Percentiles rank a stretch among this genome's conserved stretches.
These are phyloP conservation scores for Plutella xylostella DNA, from an alignment of 2,888 invertebrate species.

Conservation along the genomic window DNA sequence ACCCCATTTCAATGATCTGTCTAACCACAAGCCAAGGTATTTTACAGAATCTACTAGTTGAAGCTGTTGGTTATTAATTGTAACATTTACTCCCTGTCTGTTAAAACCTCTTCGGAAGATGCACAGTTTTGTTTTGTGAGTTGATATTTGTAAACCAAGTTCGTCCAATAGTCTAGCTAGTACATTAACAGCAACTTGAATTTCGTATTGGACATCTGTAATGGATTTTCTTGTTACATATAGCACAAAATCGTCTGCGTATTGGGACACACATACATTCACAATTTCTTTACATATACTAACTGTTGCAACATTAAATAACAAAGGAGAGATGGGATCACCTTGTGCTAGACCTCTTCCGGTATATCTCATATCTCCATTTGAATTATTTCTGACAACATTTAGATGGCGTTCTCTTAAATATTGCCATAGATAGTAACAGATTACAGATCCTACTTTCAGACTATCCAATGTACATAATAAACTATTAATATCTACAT, in stretches of 20 bases:
- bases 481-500: not conserved
- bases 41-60: not conserved
- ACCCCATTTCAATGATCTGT: slow-evolving; percentile 2
- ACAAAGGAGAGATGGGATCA: not conserved
- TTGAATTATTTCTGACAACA: no score
- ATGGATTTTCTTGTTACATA: not conserved
- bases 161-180: not conserved
- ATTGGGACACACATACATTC: not conserved
- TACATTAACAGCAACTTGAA: not conserved
- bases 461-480: not conserved
- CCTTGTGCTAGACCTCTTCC: not conserved
- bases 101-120: not conserved
- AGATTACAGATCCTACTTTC: not conserved
- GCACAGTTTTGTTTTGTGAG: not conserved
- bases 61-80: not conserved
- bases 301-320: not conserved
- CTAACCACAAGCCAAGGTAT: slow-evolving; percentile 9
- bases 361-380: not conserved
- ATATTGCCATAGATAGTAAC: not conserved
- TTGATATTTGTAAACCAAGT: not conserved
- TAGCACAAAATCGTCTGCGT: not conserved
- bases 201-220: not conserved
- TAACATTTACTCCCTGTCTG: not conserved
- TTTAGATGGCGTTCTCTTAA: not conserved
- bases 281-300: not conserved